Percentiles rank a stretch among this genome's conserved stretches.
Evolutionary conservation across 2,888 invertebrate genomes (phyloP).

Genomic region (Chrysolina oricalcia): DNA sequence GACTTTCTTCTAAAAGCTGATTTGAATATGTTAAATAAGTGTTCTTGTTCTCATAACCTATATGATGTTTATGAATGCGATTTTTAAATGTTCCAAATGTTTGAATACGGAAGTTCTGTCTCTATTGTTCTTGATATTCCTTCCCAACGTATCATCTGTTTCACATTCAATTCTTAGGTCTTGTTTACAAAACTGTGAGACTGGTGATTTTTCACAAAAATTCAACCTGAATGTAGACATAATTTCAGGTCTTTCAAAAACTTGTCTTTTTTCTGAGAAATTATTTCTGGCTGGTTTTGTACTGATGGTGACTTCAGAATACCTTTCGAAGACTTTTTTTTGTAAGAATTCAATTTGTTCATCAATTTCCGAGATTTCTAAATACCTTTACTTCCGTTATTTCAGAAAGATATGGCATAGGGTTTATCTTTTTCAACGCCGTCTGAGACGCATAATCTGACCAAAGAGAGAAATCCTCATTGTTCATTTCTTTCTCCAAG

Average conservation of each 20-base stretch:
- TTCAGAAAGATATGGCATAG: conserved; percentile 11
- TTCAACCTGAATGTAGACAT: conserved; percentile 9
- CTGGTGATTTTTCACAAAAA: conserved; percentile 12
- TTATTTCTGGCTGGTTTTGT: not conserved
- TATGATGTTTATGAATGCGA: too few relatives aligned
- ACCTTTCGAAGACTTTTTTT: conserved; percentile 7
- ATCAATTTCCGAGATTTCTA: conserved; percentile 18
- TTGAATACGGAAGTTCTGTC: too few relatives aligned
- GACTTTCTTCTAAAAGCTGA: too few relatives aligned
- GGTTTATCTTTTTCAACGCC: not conserved
- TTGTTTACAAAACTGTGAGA: too few relatives aligned
- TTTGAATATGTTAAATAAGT: too few relatives aligned
- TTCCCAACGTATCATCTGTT: too few relatives aligned
- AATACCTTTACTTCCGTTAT: conserved; percentile 9
- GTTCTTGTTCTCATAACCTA: too few relatives aligned
- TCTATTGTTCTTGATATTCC: too few relatives aligned
- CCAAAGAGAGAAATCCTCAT: conserved; percentile 12
- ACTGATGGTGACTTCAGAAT: conserved; percentile 10
- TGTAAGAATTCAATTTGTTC: conserved; percentile 13
- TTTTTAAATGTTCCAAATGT: too few relatives aligned
- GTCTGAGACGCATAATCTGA: conserved; percentile 19
- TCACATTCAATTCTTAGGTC: too few relatives aligned
- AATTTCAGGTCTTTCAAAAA: not conserved
- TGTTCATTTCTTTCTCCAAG: not conserved
- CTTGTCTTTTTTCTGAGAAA: not conserved